Evolutionary conservation across 2,888 invertebrate genomes (phyloP), one percentile per base, ranked within the genome.

Genomic region (Selenia dentaria): DNA sequence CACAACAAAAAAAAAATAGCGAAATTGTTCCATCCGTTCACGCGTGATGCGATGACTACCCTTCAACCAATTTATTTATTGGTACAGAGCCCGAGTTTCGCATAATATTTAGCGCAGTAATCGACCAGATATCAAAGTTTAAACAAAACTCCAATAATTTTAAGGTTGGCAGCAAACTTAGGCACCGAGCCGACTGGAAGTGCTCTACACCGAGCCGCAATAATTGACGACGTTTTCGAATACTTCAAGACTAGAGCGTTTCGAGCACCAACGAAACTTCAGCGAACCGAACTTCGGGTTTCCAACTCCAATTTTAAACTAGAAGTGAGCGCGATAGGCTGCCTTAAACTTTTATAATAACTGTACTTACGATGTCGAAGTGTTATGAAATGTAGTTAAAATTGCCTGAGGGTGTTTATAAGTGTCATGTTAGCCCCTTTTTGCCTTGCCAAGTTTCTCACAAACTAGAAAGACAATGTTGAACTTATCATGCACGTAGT

Each of bases 151-250:
- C 12, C n/a, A 14, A 16, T 8, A 32, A 8, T 26, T n/a, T 24
- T 14, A 16, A 18, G 31, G 36, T 33, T 41, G 37, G 18, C 35
- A 13, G 28, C 18, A 34, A 50, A 44, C 33, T 40, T 20, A 40
- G 16, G 35, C 25, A 29, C 26, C 16, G 24, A 37, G 13, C 26
- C 10, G 29, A 16, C 12, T 35, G 27, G 16, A 32, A 41, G 39
- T 35, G 33, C 38, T 18, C 47, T 33, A 33, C 13, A 33, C 60
- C 39, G 51, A 64, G 58, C 57, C 59, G 69, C 70, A 78, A 79
- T 87, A 89, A 88, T 87, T 88, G 84, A 82, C 79, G 84, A 83
- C 70, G 74, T 69, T 77, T 85, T 83, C 78, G 77, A 78, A 73
- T 72, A 68, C 77, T 79, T 64, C 62, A 78, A 79, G 78, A 22